Evolutionary conservation across 2,888 invertebrate genomes (phyloP).

Genomic region (Girardia tigrina): DNA sequence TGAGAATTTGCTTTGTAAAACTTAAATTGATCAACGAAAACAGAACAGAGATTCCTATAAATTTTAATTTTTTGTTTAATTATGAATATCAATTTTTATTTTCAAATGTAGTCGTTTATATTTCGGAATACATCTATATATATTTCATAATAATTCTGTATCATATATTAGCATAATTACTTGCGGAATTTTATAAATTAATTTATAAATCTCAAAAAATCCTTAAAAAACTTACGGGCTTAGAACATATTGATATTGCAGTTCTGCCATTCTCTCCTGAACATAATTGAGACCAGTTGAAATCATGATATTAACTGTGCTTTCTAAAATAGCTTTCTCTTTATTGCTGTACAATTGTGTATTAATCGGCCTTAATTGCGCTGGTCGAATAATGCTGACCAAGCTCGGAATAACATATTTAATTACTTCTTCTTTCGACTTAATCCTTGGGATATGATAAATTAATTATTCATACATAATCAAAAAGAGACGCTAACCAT

Average conservation of each 20-base stretch:
- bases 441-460: neutral
- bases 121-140: too few species aligned
- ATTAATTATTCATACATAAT: neutral
- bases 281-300: constrained; percentile 72
- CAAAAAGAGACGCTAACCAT: neutral
- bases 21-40: too few species aligned
- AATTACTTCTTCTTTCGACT: constrained; percentile 40
- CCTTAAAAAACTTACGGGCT: constrained; percentile 57
- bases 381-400: constrained; percentile 61
- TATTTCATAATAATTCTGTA: too few species aligned
- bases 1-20: too few species aligned
- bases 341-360: constrained; percentile 61
- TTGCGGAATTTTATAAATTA: too few species aligned
- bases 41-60: too few species aligned
- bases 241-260: constrained; percentile 60
- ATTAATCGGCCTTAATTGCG: constrained; percentile 50
- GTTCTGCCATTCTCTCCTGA: constrained; percentile 66
- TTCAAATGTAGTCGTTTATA: too few species aligned
- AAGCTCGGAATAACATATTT: constrained; percentile 63
- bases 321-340: constrained; percentile 60
- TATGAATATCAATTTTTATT: too few species aligned
- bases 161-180: too few species aligned
- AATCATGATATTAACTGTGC: constrained; percentile 69
- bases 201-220: neutral
- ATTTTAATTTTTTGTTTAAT: too few species aligned